Evolutionary conservation across 2,797 vertebrate genomes (phyloP).

Genomic region (Chiropotes sagulatus): DNA sequence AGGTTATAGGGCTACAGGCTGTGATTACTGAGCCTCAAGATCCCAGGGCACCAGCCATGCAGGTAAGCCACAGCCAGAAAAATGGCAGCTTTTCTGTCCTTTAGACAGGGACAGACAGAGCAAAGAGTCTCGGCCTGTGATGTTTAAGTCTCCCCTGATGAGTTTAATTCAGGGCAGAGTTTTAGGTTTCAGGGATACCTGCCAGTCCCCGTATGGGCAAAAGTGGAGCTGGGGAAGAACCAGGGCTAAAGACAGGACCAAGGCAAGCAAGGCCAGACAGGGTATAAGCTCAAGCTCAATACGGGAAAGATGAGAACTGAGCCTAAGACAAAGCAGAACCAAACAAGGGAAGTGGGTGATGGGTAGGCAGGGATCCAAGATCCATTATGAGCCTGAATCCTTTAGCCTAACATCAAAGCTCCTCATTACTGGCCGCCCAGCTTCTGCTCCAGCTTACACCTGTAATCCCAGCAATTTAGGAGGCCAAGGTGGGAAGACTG

Average conservation of each 20-base stretch:
- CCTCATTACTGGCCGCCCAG: neutral
- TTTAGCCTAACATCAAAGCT: neutral
- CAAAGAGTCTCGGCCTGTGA: neutral
- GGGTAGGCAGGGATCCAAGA: neutral
- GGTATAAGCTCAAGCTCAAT: neutral
- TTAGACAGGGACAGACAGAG: neutral
- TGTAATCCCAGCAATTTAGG: neutral
- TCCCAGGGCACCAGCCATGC: neutral
- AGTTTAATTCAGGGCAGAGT: neutral
- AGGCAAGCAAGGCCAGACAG: neutral
- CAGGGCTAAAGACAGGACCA: neutral
- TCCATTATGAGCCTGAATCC: neutral
- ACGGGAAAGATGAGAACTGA: neutral
- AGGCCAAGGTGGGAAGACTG: neutral
- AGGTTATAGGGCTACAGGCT: neutral
- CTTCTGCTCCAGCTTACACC: neutral
- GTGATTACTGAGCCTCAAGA: neutral
- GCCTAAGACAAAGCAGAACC: neutral
- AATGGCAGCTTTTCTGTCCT: neutral
- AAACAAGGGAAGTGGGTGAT: neutral
- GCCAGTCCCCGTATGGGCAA: neutral
- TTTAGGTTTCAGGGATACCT: neutral
- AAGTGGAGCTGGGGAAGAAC: neutral
- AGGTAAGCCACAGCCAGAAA: constrained; percentile 11
- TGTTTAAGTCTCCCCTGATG: neutral